Evolutionary conservation across 2,888 invertebrate genomes (phyloP).

Genomic region (Drosophila niveifrons): DNA sequence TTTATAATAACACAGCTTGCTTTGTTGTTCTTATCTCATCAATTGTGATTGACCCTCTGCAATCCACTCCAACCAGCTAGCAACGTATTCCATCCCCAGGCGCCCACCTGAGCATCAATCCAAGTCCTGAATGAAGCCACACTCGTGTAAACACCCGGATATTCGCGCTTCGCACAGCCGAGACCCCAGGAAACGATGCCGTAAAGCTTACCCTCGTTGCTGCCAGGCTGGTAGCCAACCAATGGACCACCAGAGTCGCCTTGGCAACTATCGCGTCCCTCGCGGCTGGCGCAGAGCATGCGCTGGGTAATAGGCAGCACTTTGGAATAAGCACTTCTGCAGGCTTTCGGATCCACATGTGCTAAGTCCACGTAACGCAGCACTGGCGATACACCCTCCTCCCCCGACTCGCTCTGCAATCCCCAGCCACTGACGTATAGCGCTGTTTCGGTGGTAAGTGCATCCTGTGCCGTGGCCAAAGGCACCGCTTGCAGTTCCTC

Average conservation of each 20-base stretch:
- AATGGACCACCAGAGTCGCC: constrained; percentile 83
- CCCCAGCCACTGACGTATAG: constrained; percentile 82
- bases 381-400: constrained; percentile 54
- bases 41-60: constrained; percentile 28
- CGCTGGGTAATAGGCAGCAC: constrained; percentile 71
- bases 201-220: constrained; percentile 59
- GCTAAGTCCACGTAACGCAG: constrained; percentile 72
- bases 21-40: background rate
- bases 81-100: constrained; percentile 68
- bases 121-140: constrained; percentile 72
- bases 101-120: constrained; percentile 75
- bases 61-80: constrained; percentile 64
- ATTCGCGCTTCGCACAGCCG: constrained; percentile 77
- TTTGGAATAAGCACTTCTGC: constrained; percentile 65
- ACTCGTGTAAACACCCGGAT: constrained; percentile 79
- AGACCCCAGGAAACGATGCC: constrained; percentile 82
- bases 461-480: constrained; percentile 57
- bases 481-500: constrained; percentile 62
- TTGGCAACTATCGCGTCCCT: constrained; percentile 80
- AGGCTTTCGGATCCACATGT: constrained; percentile 57
- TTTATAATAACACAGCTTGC: background rate
- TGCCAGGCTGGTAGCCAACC: constrained; percentile 58
- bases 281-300: constrained; percentile 81
- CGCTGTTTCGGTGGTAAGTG: constrained; percentile 37
- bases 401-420: constrained; percentile 65